Percentiles rank a stretch among this genome's conserved stretches.
phyloP scores from a whole-genome alignment of 2,113 vertebrate species.

The Syrrhaptes paradoxus region DNA sequence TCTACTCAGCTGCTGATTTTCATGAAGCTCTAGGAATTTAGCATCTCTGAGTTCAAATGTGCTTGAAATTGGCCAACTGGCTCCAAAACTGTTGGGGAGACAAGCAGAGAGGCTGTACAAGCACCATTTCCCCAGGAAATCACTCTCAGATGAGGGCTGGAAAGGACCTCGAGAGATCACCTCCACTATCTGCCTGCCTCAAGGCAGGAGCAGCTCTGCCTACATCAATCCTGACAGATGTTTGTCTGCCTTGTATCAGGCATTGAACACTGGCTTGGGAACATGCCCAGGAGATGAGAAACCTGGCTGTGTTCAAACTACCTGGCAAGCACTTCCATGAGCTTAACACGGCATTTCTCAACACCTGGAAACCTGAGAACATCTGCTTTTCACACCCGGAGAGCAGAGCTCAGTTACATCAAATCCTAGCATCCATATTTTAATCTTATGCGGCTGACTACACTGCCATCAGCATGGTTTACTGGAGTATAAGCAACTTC shows the following conservation, averaged over 20 bases:
- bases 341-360: conserved; percentile 33
- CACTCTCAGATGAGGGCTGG: not conserved
- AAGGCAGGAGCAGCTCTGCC: conserved; percentile 12
- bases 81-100: not conserved
- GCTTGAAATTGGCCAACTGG: not conserved
- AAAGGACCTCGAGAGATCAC: not conserved
- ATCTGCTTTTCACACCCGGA: conserved; percentile 10
- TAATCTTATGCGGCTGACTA: not conserved
- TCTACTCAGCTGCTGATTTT: not conserved
- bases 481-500: not conserved
- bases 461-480: not conserved
- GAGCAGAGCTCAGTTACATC: conserved; percentile 25
- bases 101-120: not conserved
- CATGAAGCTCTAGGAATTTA: not conserved
- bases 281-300: not conserved
- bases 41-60: not conserved
- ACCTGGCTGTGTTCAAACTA: conserved; percentile 1
- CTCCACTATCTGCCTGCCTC: not conserved
- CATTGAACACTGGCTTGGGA: conserved; percentile 1
- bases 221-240: conserved; percentile 34
- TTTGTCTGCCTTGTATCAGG: conserved; percentile 2
- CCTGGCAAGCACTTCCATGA: conserved; percentile 28
- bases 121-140: not conserved
- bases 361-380: conserved; percentile 54
- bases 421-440: conserved; percentile 23